These are phyloP conservation scores for Mandrillus leucophaeus DNA, from an alignment of 2,113 vertebrate species.

Conservation along the genomic window DNA sequence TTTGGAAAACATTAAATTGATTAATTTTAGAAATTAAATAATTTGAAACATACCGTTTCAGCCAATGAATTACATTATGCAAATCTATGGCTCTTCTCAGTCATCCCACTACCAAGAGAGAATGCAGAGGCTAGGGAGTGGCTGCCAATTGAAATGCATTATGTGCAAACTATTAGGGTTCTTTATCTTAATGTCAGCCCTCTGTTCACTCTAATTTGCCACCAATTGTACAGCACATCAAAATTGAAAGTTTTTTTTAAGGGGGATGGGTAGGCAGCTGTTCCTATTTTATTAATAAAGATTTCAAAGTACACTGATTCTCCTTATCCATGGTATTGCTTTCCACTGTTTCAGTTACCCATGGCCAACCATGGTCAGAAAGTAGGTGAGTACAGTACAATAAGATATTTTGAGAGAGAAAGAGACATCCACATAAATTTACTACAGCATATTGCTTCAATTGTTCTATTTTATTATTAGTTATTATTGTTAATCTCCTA, in stretches of 20 bases:
- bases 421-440: background rate
- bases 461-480: background rate
- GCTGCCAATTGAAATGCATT: background rate
- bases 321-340: background rate
- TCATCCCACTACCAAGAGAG: background rate
- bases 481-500: background rate
- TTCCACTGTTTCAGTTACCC: background rate
- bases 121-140: background rate
- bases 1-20: background rate
- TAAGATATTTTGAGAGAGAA: background rate
- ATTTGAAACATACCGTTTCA: background rate
- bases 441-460: background rate
- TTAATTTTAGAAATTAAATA: slow-evolving; percentile 10
- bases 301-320: background rate
- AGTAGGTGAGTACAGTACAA: background rate
- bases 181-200: background rate
- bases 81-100: background rate
- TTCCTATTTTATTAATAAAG: background rate
- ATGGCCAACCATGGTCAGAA: background rate
- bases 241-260: background rate
- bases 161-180: background rate
- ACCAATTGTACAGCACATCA: background rate
- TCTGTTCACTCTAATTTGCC: background rate
- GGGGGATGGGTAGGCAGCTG: rapidly evolving
- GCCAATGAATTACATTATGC: background rate